Percentiles rank a stretch among this genome's conserved stretches.
These are phyloP conservation scores for Acanthococcus lagerstroemiae DNA, from an alignment of 2,888 invertebrate species.

Conservation along the genomic window DNA sequence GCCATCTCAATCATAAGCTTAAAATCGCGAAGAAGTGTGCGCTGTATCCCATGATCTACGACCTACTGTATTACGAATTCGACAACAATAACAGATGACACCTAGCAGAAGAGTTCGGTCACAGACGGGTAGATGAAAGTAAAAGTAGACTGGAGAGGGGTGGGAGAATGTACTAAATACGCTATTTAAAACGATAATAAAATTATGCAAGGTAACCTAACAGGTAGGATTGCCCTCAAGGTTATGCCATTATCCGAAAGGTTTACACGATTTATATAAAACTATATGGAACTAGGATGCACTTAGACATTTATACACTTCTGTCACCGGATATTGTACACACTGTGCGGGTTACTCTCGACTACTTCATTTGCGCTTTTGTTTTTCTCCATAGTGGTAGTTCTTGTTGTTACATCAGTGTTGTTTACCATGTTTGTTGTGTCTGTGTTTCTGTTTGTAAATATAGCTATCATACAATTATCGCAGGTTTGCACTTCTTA, in stretches of 20 bases:
- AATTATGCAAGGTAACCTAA: conserved; percentile 31
- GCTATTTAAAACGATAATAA: conserved; percentile 29
- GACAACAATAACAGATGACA: conserved; percentile 27
- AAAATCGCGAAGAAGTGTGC: too few relatives aligned
- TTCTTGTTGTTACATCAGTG: conserved; percentile 12
- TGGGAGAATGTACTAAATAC: conserved; percentile 29
- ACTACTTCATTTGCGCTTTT: conserved; percentile 24
- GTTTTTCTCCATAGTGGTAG: conserved; percentile 24
- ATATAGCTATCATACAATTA: conserved; percentile 17
- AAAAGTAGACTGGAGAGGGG: conserved; percentile 24
- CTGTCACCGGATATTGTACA: conserved; percentile 25
- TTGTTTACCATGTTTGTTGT: conserved; percentile 21
- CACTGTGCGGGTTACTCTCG: conserved; percentile 27
- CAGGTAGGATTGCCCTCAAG: conserved; percentile 31
- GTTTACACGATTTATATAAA: conserved; percentile 30
- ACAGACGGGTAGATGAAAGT: conserved; percentile 25
- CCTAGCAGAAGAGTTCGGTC: conserved; percentile 4
- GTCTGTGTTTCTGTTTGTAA: conserved; percentile 23
- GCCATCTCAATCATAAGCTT: too few relatives aligned
- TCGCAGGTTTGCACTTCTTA: conserved; percentile 9
- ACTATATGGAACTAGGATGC: conserved; percentile 29
- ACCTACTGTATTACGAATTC: conserved; percentile 13
- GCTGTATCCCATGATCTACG: too few relatives aligned
- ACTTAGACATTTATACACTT: conserved; percentile 30
- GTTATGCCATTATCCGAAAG: conserved; percentile 30